Conservation (phyloP, 2,888 invertebrate genomes). For the Tetragonula carbonaria region DNA sequence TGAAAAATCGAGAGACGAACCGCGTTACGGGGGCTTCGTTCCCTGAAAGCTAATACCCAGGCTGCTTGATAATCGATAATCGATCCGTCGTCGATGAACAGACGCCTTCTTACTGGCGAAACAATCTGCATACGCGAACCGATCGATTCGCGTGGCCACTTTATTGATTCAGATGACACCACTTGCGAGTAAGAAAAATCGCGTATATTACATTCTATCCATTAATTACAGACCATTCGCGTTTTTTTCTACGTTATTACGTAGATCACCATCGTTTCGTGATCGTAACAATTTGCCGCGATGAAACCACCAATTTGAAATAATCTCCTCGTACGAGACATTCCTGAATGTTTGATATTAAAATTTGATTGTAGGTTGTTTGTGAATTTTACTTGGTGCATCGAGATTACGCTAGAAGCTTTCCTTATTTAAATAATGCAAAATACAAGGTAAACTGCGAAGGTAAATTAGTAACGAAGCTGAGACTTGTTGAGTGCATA, state of each 20-base stretch:
- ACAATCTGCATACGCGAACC: conserved; percentile 32
- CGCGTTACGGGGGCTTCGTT: conserved; percentile 40
- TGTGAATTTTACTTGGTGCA: not conserved
- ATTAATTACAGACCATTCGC: not conserved
- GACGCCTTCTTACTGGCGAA: conserved; percentile 27
- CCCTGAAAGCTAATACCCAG: conserved; percentile 52
- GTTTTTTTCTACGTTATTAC: not conserved
- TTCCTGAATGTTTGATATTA: not conserved
- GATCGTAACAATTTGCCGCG: not conserved
- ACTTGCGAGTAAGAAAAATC: conserved; percentile 8
- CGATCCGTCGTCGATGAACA: conserved; percentile 50
- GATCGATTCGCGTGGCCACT: conserved; percentile 35
- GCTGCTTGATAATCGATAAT: conserved; percentile 56
- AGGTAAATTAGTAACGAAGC: no score
- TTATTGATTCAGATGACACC: conserved; percentile 22
- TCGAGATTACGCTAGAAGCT: not conserved
- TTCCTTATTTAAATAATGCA: not conserved
- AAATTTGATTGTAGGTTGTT: not conserved
- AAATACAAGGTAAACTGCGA: not conserved
- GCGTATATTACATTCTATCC: conserved; percentile 7
- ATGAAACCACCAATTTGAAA: not conserved
- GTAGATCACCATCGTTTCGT: not conserved
- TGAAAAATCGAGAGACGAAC: conserved; percentile 30
- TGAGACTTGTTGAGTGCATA: no score
- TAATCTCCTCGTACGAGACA: not conserved